Percentiles rank a stretch among this genome's conserved stretches.
Evolutionary conservation across 1,140 invertebrate genomes (phyloP).

Genomic region (Leptonema lineaticorne): DNA sequence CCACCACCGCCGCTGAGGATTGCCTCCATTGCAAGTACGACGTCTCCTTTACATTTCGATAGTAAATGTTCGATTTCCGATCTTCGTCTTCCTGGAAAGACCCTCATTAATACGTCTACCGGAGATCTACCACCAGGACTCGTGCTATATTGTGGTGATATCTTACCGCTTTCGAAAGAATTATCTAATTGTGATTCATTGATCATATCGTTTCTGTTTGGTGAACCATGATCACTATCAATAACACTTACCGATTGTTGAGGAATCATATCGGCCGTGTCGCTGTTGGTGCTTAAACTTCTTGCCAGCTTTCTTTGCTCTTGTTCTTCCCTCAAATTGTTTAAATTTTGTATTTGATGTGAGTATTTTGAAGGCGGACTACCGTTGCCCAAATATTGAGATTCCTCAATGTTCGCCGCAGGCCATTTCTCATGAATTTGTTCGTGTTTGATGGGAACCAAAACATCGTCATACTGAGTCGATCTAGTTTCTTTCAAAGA

Average conservation of each 20-base stretch:
- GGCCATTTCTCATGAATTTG: conserved; percentile 49
- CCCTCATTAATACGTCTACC: conserved; percentile 57
- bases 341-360: conserved; percentile 39
- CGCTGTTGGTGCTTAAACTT: conserved; percentile 33
- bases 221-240: conserved; percentile 38
- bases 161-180: conserved; percentile 40
- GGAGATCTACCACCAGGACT: conserved; percentile 49
- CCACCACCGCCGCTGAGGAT: conserved; percentile 68
- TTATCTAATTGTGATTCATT: conserved; percentile 39
- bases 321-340: conserved; percentile 24
- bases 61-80: conserved; percentile 81
- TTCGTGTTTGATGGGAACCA: conserved; percentile 47
- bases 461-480: conserved; percentile 43
- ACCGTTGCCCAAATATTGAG: conserved; percentile 21
- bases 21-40: conserved; percentile 87
- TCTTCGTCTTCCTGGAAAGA: conserved; percentile 82
- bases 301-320: conserved; percentile 30
- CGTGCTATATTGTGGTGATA: conserved; percentile 38
- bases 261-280: conserved; percentile 32
- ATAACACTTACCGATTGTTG: conserved; percentile 34
- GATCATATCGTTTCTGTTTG: conserved; percentile 38
- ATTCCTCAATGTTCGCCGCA: conserved; percentile 38
- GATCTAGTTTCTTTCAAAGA: conserved; percentile 52
- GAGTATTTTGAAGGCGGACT: conserved; percentile 38
- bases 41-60: conserved; percentile 77